Percentiles rank a stretch among this genome's conserved stretches.
Conservation (phyloP, 2,888 invertebrate genomes). For the Acanthosoma haemorrhoidale region DNA sequence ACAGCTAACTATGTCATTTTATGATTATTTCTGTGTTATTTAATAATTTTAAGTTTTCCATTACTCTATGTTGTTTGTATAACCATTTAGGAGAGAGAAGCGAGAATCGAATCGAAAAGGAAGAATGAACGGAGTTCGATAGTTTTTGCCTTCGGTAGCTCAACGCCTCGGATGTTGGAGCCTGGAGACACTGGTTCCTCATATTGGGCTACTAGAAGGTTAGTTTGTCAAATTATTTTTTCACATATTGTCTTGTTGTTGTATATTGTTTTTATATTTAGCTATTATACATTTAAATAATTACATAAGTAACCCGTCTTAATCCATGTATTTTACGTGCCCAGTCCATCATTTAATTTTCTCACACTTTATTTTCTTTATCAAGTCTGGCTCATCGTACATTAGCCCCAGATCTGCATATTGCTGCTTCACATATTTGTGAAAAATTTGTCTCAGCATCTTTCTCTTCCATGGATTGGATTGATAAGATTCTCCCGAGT, state of each 20-base stretch:
- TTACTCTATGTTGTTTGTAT: neutral
- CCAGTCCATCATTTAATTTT: slow-evolving; percentile 4
- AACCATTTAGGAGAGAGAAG: slow-evolving; percentile 61
- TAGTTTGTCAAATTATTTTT: neutral
- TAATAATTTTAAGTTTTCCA: neutral
- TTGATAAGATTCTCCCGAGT: too few species aligned
- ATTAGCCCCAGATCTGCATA: too few species aligned
- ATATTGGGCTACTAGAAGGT: slow-evolving; percentile 81
- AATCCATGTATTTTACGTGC: too few species aligned
- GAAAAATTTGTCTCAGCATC: too few species aligned
- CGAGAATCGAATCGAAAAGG: slow-evolving; percentile 71
- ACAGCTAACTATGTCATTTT: too few species aligned
- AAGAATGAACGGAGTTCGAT: slow-evolving; percentile 67
- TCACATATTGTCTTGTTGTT: neutral
- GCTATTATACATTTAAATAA: too few species aligned
- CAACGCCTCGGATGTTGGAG: slow-evolving; percentile 80
- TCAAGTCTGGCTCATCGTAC: neutral
- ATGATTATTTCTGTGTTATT: neutral
- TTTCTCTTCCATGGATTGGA: too few species aligned
- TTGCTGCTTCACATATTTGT: too few species aligned
- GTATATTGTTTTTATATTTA: too few species aligned
- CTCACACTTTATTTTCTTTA: slow-evolving; percentile 35
- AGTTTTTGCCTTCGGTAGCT: slow-evolving; percentile 87
- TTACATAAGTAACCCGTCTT: too few species aligned
- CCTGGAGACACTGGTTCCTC: slow-evolving; percentile 71